These are phyloP conservation scores for Drosophila borealis DNA, from an alignment of 2,888 invertebrate genomes.

Conservation along the genomic window DNA sequence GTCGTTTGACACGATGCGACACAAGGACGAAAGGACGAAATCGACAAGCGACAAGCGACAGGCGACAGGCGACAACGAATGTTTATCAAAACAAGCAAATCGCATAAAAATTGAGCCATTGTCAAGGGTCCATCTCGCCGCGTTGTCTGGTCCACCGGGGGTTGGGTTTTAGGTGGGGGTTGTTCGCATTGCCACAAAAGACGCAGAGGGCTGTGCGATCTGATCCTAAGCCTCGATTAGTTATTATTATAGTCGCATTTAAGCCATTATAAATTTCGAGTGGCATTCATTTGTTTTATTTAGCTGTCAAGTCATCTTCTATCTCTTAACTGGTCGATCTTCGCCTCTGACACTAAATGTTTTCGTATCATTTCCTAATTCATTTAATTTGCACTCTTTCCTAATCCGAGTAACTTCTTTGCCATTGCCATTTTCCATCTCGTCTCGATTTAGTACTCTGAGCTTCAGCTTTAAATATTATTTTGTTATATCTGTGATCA, in stretches of 20 bases:
- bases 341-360: constrained; percentile 1
- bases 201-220: constrained; percentile 23
- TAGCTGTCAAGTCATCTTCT: constrained; percentile 19
- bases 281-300: constrained; percentile 35
- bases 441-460: no score
- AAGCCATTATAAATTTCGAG: constrained; percentile 65
- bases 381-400: background rate
- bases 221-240: constrained; percentile 64
- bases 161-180: constrained; percentile 22
- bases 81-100: constrained; percentile 78
- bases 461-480: no score
- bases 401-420: background rate
- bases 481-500: no score
- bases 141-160: background rate
- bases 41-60: constrained; percentile 19
- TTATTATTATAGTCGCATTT: constrained; percentile 70
- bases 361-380: background rate
- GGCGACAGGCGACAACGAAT: constrained; percentile 41
- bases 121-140: constrained; percentile 53
- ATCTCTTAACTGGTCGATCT: constrained; percentile 15
- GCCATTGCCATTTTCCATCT: no score
- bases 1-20: constrained; percentile 55
- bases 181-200: constrained; percentile 40
- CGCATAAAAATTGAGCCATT: constrained; percentile 79
- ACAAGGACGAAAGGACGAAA: constrained; percentile 14